Evolutionary conservation across 2,888 invertebrate species (phyloP), one percentile per base, ranked within the genome.

Genomic region (Archaeoteleia sp.): DNA sequence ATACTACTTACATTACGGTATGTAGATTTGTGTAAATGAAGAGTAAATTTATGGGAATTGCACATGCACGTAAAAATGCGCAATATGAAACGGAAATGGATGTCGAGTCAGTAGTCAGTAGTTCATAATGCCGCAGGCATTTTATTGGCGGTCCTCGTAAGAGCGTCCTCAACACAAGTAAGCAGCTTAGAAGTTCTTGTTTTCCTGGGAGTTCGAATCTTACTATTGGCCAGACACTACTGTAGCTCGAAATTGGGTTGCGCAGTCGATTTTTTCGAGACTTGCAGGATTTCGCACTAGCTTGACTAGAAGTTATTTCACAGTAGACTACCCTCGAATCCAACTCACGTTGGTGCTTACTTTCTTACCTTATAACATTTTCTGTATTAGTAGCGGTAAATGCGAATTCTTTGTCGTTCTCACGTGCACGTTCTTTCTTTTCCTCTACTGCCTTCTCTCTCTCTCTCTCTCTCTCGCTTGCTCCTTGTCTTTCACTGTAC

Each of bases 341-440:
- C 65, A 60, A 67, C 72, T 72, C 70, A 65, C 61, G 54, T 46
- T 40, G 65, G 55, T 67, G 72, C 70, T 71, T 73, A 72, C 72
- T 65, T 62, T 65, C 62, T 20, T 46, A 49, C 34, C 20, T 32
- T 37, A 17, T 23, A 40, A 40, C 60, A 34, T 29, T 30, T 32
- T 58, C 45, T 32, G 34, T 49, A 40, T 29, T 23, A 27, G 7
- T 43, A n/a, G 15, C 61, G 46, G 67, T 62, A 61, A 72, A 68
- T 45, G 54, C 58, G 71, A 66, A 63, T 71, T 61, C 48, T 49
- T 53, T 37, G 54, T 34, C 46, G 32, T 32, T 46, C 32, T 46
- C 45, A 37, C 55, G 37, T 37, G 32, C 49, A 23, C 37, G 13
- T 42, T 34, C 39, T 17, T 43, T 17, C 34, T 34, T 40, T 40